phyloP scores from a whole-genome alignment of 2,888 invertebrate genomes.

The Pollenia angustigena region DNA sequence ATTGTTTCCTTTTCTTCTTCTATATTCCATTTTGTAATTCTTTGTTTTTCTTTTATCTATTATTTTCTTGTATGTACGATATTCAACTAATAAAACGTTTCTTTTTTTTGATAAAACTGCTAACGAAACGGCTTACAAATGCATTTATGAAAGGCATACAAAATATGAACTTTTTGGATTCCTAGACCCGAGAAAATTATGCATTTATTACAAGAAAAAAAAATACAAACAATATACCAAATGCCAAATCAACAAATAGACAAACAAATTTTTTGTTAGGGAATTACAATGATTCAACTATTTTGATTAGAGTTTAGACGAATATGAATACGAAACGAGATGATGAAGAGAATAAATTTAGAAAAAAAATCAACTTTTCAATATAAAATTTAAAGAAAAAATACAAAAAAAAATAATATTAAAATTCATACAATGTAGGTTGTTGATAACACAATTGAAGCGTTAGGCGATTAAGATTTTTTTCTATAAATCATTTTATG shows the following conservation, averaged over 20 bases:
- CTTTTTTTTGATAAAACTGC: constrained; percentile 1
- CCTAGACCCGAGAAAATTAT: constrained; percentile 53
- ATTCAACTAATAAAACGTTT: constrained; percentile 15
- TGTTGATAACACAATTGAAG: constrained; percentile 36
- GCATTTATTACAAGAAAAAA: constrained; percentile 53
- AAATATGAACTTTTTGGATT: constrained; percentile 38
- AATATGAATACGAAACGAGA: constrained; percentile 12
- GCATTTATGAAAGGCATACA: constrained; percentile 37
- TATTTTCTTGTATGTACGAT: neutral
- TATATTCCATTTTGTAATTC: neutral
- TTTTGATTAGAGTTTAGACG: constrained; percentile 61
- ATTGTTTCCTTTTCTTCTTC: constrained; percentile 11
- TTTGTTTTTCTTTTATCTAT: neutral
- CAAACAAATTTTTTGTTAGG: constrained; percentile 56
- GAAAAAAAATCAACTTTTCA: neutral
- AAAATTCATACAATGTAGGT: constrained; percentile 25
- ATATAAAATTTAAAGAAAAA: neutral
- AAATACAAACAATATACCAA: constrained; percentile 34
- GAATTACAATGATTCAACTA: constrained; percentile 54
- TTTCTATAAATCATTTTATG: too few relatives aligned
- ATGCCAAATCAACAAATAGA: constrained; percentile 44
- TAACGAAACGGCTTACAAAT: constrained; percentile 38
- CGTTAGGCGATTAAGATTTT: constrained; percentile 2
- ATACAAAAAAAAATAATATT: neutral
- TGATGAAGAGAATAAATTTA: neutral